Percentiles rank a stretch among this genome's conserved stretches.
Conservation (phyloP, 2,113 vertebrate genomes). For the Periophthalmodon schlosseri region DNA sequence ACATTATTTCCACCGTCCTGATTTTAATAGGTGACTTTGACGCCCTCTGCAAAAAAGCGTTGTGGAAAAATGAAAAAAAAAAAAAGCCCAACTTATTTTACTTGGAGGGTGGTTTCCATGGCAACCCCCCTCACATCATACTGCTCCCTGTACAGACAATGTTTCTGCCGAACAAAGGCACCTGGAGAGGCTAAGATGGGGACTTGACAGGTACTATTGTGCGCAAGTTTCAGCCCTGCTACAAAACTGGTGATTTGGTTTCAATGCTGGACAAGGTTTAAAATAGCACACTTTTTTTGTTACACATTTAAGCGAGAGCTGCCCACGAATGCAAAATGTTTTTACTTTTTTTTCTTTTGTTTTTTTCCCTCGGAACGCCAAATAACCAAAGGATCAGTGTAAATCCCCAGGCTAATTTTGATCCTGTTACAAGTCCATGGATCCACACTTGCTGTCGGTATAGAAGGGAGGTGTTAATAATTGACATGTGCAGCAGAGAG, state of each 20-base stretch:
- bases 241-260: constrained; percentile 45
- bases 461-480: neutral
- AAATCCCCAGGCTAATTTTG: neutral
- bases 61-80: neutral
- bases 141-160: constrained; percentile 54
- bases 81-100: constrained; percentile 64
- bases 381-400: neutral
- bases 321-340: constrained; percentile 12
- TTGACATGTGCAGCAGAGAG: neutral
- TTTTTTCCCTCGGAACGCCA: neutral
- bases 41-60: constrained; percentile 33
- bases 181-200: constrained; percentile 45
- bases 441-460: neutral
- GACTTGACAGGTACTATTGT: constrained; percentile 54
- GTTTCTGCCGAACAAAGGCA: constrained; percentile 61
- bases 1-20: constrained; percentile 22
- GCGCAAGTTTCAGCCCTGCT: constrained; percentile 41
- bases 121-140: constrained; percentile 62
- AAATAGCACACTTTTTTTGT: constrained; percentile 48
- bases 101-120: constrained; percentile 80
- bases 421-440: neutral
- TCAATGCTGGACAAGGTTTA: constrained; percentile 32
- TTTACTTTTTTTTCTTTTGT: neutral
- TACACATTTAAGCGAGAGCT: neutral
- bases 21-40: constrained; percentile 60